These are phyloP conservation scores for Parthenolecanium corni DNA, from an alignment of 2,888 invertebrate genomes.

Conservation along the genomic window DNA sequence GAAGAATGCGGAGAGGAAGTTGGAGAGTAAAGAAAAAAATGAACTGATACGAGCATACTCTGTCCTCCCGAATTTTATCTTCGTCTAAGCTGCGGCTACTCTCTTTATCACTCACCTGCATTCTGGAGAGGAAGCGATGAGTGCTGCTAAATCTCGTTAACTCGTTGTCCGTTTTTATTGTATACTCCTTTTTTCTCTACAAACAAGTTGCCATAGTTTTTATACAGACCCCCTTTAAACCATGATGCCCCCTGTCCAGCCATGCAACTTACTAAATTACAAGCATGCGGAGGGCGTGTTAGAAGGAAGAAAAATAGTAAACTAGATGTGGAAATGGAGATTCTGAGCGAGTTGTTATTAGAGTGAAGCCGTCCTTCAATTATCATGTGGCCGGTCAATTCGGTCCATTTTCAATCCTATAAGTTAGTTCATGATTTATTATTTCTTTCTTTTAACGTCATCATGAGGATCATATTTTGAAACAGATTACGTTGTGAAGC, in stretches of 20 bases:
- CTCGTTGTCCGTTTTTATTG: slow-evolving; percentile 14
- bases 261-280: slow-evolving; percentile 6
- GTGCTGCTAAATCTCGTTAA: slow-evolving; percentile 21
- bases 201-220: slow-evolving; percentile 13
- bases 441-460: too few species aligned
- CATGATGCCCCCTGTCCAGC: background rate
- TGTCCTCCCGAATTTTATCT: slow-evolving; percentile 1
- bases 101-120: slow-evolving; percentile 3
- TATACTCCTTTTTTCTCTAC: background rate
- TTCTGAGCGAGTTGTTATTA: background rate
- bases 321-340: background rate
- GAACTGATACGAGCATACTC: background rate
- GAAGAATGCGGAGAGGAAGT: too few species aligned
- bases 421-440: too few species aligned
- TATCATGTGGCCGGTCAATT: slow-evolving; percentile 11
- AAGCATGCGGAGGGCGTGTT: slow-evolving; percentile 18
- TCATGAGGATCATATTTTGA: too few species aligned
- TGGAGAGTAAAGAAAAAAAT: background rate
- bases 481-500: too few species aligned
- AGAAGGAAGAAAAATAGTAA: background rate
- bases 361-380: slow-evolving; percentile 1
- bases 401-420: slow-evolving; percentile 15
- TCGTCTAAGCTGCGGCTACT: background rate
- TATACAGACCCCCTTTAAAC: background rate
- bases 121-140: background rate